Evolutionary conservation across 2,888 invertebrate genomes (phyloP), one percentile per base, ranked within the genome.

Genomic region (Cyclophora albipunctata): DNA sequence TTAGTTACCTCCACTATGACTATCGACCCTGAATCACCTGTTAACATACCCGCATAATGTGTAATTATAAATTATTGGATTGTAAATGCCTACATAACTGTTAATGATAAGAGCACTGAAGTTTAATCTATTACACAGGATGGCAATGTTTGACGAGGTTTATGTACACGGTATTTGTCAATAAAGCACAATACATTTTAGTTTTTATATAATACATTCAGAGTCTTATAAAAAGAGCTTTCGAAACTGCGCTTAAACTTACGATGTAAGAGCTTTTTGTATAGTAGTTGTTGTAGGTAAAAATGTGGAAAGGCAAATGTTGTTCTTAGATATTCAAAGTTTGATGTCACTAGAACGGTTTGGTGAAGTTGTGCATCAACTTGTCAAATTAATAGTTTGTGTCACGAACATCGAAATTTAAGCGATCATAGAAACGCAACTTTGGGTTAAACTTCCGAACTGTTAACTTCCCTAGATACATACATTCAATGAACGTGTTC

Each of bases 261-360:
- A 81, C 69, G 60, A 69, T 70, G 65, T 84, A 83, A 83, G 82
- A 84, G 83, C 84, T 85, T 84, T 73, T 78, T 81, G 78, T 84
- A 80, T 72, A 68, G 78, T 83, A 83, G 79, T 75, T 74, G 77
- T 79, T 78, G 75, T 82, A 81, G 76, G 67, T 69, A 64, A 58
- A 66, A 67, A 71, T 58, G 59, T 69, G 66, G 65, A 71, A 70
- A 64, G 60, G 58, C 62, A 57, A 59, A 59, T 62, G 68, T 67
- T 68, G 60, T 70, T 66, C 65, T 69, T 60, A 59, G 58, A 65
- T 58, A 57, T 66, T 66, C 64, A 20, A 64, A 60, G 59, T 57
- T 68, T 54, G 51, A 46, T 64, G 62, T 62, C 55, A 60, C 37
- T 5, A 37, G 37, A 37, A 5, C 5, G 37, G 4, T 37, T 37